Evolutionary conservation across 2,888 invertebrate species (phyloP), one percentile per base, ranked within the genome.

Genomic region (Crocallis elinguaria): DNA sequence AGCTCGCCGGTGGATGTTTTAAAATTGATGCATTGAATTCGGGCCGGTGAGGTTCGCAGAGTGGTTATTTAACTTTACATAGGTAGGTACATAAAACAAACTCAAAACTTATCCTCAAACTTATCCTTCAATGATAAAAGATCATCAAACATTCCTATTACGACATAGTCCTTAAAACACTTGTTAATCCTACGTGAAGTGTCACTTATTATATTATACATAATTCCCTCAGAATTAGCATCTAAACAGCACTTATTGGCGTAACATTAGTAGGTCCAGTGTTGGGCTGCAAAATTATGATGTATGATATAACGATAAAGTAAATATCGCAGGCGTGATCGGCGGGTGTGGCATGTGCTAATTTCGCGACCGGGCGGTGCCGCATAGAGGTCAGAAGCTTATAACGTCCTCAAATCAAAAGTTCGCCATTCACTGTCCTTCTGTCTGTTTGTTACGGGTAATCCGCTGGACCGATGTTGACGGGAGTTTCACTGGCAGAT

Each of bases 281-380:
- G 9, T 29, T 36, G 11, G 32, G n/a, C 16, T 38, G 11, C 35
- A 21, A 41, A 52, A 46, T 46, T 36, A 36, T 9, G 16, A 46
- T 23, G 46, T 9, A 8, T 14, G 42, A 21, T 5, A 36, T 46
- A 52, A 52, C 14, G n/a, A 6, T 2, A 39, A 19, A 11, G 12
- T 30, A 52, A 52, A 42, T 25, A 51, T 7, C 1, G 16, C 39
- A 23, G n/a, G 23, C 52, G 46, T 52, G 46, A 41, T 30, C 11
- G 9, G 36, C 21, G 32, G 52, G 52, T 52, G 52, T 52, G 46
- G 35, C 44, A 36, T 21, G n/a, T 14, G 43, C 17, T 14, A 50
- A 50, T 43, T 13, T n/a, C n/a, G n/a, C n/a, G n/a, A n/a, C n/a
- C n/a, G n/a, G n/a, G n/a, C n/a, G n/a, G n/a, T n/a, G n/a, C n/a